Conservation (phyloP, 2,888 invertebrate genomes). For the Erebia palarica region DNA sequence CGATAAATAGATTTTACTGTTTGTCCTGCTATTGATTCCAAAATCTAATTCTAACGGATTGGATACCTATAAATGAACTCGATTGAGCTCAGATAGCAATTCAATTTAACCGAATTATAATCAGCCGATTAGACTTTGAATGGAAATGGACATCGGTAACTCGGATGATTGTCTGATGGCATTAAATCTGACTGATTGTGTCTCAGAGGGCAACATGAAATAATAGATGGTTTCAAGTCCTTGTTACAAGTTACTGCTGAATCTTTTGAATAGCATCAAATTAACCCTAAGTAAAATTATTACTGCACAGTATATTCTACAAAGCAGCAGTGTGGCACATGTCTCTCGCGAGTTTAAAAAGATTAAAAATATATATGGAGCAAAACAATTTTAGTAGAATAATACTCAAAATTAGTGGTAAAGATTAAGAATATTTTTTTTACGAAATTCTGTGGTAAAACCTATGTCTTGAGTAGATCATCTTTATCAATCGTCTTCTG, state of each 20-base stretch:
- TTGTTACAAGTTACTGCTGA: neutral
- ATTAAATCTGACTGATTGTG: neutral
- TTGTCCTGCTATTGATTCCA: neutral
- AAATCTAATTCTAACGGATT: slow-evolving; percentile 5
- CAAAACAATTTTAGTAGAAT: no score
- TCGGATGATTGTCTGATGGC: neutral
- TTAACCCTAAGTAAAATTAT: no score
- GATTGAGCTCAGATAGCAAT: slow-evolving; percentile 10
- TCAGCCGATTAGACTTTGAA: neutral
- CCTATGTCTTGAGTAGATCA: no score
- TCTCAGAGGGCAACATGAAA: neutral
- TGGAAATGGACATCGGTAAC: neutral
- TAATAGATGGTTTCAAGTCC: neutral
- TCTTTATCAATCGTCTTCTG: no score
- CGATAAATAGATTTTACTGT: neutral
- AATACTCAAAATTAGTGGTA: no score
- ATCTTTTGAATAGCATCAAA: neutral
- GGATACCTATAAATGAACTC: no score
- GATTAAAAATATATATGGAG: no score
- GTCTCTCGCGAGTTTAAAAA: no score
- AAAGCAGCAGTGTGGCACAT: no score
- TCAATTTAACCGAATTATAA: slow-evolving; percentile 11
- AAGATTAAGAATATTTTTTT: no score
- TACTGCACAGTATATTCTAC: no score
- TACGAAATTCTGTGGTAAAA: no score